Base-by-base conservation (phyloP, 2,113 vertebrate species). In the Thunnus thynnus region DNA sequence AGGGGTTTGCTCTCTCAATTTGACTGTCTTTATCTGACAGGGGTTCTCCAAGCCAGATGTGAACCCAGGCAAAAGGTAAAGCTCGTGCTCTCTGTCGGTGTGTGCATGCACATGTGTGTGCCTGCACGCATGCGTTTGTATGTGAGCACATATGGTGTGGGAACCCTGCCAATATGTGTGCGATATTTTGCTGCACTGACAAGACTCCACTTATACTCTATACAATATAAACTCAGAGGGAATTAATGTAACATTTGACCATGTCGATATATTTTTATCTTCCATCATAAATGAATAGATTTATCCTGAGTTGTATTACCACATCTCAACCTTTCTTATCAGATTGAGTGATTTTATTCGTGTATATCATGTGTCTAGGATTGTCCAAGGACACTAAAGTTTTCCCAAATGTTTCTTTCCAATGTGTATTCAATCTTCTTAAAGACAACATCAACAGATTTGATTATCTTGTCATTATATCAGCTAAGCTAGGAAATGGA, bases 1-100 rank as follows among this genome's bases (percentile, higher is more conserved):
- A 84, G 89, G 89, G 91, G 89, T 88, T 94, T 93, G 87, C 82
- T 76, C 91, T 94, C 84, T 89, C 92, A 91, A 90, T 93, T 93
- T 90, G 86, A 94, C 90, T 87, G 87, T 93, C 86, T 92, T 86
- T 83, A 89, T 93, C 92, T 93, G 89, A 92, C 89, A 89, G 79
- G 88, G 92, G 86, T 93, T 92, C 90, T 91, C 90, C 70, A 78
- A 90, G 83, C 92, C 95, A 96, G 94, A 95, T 95, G 95, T 95
- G 93, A 92, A 92, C 91, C 80, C 90, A 72, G 88, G 80, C 71
- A 69, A 87, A 86, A 92, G 89, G 88, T 92, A 89, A 89, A 84
- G 69, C 76, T 80, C 17, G 4, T 3, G 14, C 52, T 65, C 22
- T 47, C 41, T 83, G 72, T 47, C 12, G 44, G 41, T 62, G 70